Evolutionary conservation across 2,888 invertebrate species (phyloP), one percentile per base, ranked within the genome.

Genomic region (Choreutis nemorana): DNA sequence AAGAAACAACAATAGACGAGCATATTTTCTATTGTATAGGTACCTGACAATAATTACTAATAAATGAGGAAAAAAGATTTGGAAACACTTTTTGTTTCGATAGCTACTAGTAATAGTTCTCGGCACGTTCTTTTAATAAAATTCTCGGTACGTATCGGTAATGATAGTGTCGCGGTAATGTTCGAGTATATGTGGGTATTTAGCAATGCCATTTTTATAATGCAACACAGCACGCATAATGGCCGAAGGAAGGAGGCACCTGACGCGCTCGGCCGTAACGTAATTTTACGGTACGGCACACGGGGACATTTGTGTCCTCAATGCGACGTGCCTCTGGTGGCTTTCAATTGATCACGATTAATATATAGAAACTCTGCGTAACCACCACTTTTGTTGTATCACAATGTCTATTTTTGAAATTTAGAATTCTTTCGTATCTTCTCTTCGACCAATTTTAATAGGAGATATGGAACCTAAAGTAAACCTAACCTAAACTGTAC

Each of bases 201-300:
- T 37, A 34, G 49, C 38, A 41, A 47, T 38, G 34, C 33, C 18
- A 20, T 34, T 23, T 29, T 30, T 12, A 16, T 16, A 35, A 29
- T 30, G 30, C 28, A 33, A 33, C 23, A 20, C 25, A 24, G 16
- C 18, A 57, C 46, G 55, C 60, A 57, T 65, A 63, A 50, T 56
- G 47, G 44, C 46, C 47, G 37, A 49, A 60, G 60, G 61, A 58
- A 63, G 55, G 55, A 49, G 53, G 30, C 28, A 34, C 36, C 27
- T 52, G 23, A 44, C 41, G 52, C 65, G 48, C 48, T 66, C 59
- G 44, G 37, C 53, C 66, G 44, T 59, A 48, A 45, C 49, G 46
- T 50, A 60, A 70, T 70, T 70, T 67, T 55, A 64, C 66, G 65
- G 53, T 55, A 47, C 43, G 47, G 47, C 50, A 51, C 50, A 48